Evolutionary conservation across 2,113 vertebrate species (phyloP).

Genomic region (Potamarius usumacintae): DNA sequence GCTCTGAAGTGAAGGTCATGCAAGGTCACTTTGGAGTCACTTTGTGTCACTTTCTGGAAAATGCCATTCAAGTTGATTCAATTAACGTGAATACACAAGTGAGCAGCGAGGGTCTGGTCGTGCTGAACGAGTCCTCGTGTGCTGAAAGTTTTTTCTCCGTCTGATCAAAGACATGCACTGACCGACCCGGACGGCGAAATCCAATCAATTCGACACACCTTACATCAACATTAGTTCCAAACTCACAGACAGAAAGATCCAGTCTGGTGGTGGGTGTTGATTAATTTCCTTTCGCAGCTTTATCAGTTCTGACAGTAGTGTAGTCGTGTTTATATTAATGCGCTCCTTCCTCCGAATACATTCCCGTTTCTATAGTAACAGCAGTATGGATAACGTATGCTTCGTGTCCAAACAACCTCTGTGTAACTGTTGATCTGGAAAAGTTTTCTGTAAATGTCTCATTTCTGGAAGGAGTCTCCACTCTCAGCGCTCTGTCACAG

Average conservation of each 20-base stretch:
- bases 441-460: not conserved
- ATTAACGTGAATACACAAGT: not conserved
- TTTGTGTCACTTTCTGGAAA: not conserved
- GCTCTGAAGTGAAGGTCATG: not conserved
- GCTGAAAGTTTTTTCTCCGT: not conserved
- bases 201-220: not conserved
- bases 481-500: not conserved
- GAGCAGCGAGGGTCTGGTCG: not conserved
- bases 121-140: not conserved
- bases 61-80: not conserved
- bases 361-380: not conserved
- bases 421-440: not conserved
- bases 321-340: not conserved
- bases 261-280: not conserved
- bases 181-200: not conserved
- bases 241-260: not conserved
- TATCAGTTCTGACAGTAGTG: not conserved
- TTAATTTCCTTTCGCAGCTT: not conserved
- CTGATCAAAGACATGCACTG: slow-evolving; percentile 1
- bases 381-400: too few species aligned
- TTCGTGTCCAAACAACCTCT: not conserved
- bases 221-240: too few species aligned
- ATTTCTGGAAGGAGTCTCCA: not conserved
- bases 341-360: not conserved
- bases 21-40: not conserved